Conservation (phyloP, 1,140 invertebrate genomes). For the Drosophila mojavensis region DNA sequence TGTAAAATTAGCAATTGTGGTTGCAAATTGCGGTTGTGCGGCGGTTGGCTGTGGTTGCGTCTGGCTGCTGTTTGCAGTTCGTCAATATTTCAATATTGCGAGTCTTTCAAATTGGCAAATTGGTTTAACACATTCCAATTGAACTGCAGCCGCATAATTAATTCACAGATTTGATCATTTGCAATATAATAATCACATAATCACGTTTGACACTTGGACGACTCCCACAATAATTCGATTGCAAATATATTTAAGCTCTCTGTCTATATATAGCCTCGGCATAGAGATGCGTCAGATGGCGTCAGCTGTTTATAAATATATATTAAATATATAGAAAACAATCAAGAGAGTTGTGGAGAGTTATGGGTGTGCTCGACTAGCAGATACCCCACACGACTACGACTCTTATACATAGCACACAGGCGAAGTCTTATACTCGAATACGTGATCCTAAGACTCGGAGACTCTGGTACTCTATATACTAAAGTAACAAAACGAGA, state of each 20-base stretch:
- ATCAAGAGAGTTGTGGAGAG: too few species aligned
- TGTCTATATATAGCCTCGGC: neutral
- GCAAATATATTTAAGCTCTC: neutral
- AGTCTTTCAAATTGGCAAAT: neutral
- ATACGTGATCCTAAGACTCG: too few species aligned
- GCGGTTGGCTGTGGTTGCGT: neutral
- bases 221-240: neutral
- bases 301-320: neutral
- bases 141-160: neutral
- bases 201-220: neutral
- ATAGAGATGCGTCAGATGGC: constrained; percentile 1
- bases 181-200: neutral
- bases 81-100: neutral
- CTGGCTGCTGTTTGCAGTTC: neutral
- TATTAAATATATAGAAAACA: too few species aligned
- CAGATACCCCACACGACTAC: too few species aligned
- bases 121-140: neutral
- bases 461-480: too few species aligned
- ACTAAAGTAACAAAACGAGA: too few species aligned
- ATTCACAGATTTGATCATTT: neutral
- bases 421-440: too few species aligned
- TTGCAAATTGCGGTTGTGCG: neutral
- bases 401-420: too few species aligned
- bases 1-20: constrained; percentile 2
- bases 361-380: too few species aligned